A percentile compares a stretch with the other conserved stretches of the same genome.
phyloP scores from a whole-genome alignment of 2,797 vertebrate genomes.

The Myioborus melanocephalus region DNA sequence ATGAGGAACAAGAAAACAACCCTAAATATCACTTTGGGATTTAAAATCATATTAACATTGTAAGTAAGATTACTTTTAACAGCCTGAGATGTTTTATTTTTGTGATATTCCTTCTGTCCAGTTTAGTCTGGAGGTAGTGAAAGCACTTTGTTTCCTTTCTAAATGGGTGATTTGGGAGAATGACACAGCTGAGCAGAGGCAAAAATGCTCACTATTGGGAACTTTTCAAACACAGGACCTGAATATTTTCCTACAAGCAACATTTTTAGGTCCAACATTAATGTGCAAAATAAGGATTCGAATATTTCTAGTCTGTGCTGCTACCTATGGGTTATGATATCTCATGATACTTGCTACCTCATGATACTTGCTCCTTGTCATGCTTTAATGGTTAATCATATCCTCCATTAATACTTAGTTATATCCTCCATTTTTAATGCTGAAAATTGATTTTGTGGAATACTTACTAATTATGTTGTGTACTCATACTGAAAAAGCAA shows the following conservation, averaged over 20 bases:
- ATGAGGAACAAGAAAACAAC: not conserved
- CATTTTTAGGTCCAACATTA: not conserved
- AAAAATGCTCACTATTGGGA: not conserved
- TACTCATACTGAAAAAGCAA: not conserved
- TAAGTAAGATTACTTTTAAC: not conserved
- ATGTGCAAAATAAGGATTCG: not conserved
- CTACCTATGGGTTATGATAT: not conserved
- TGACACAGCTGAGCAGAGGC: not conserved
- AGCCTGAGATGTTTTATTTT: not conserved
- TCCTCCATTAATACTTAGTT: not conserved
- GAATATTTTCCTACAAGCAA: not conserved
- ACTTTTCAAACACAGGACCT: not conserved
- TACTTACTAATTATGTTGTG: not conserved
- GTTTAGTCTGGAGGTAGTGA: not conserved
- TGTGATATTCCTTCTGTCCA: slow-evolving; percentile 16
- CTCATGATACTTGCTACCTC: not conserved
- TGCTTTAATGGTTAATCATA: not conserved
- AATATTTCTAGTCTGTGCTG: not conserved
- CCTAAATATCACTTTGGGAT: not conserved
- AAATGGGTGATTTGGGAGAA: not conserved
- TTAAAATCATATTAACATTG: not conserved
- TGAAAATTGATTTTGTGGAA: slow-evolving; percentile 3
- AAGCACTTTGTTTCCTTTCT: not conserved
- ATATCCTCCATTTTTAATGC: not conserved
- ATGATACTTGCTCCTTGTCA: not conserved